Conservation (phyloP, 2,797 vertebrate genomes). For the Microchirus variegatus region DNA sequence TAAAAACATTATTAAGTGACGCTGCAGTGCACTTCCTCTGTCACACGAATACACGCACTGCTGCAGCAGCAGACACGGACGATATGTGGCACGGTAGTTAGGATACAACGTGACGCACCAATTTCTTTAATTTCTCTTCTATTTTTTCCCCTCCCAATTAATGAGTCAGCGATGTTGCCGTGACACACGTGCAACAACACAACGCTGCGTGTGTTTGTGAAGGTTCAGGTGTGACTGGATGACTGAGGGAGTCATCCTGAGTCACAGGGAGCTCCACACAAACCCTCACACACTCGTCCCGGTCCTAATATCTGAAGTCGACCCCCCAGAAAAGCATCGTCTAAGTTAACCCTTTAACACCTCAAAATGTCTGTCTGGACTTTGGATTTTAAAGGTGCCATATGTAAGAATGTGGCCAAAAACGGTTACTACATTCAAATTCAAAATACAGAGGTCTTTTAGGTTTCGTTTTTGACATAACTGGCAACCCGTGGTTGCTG, state of each 20-base stretch:
- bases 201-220: slow-evolving; percentile 12
- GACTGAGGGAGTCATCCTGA: slow-evolving; percentile 66
- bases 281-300: background rate
- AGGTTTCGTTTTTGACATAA: too few species aligned
- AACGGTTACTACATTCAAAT: too few species aligned
- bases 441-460: too few species aligned
- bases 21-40: too few species aligned
- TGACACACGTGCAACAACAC: slow-evolving; percentile 44
- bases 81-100: slow-evolving; percentile 9
- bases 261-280: slow-evolving; percentile 53
- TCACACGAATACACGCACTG: background rate
- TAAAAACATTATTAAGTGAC: background rate
- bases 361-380: too few species aligned
- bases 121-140: slow-evolving; percentile 6
- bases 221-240: slow-evolving; percentile 61
- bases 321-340: slow-evolving; percentile 36
- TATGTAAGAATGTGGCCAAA: too few species aligned
- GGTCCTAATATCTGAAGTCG: slow-evolving; percentile 31
- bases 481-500: too few species aligned
- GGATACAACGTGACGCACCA: too few species aligned
- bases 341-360: too few species aligned
- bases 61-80: slow-evolving; percentile 3
- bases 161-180: slow-evolving; percentile 5
- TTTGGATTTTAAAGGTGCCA: too few species aligned
- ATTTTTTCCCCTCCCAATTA: background rate